Percentiles rank a stretch among this genome's conserved stretches.
Evolutionary conservation across 2,113 vertebrate species (phyloP).

Genomic region (Columba livia): DNA sequence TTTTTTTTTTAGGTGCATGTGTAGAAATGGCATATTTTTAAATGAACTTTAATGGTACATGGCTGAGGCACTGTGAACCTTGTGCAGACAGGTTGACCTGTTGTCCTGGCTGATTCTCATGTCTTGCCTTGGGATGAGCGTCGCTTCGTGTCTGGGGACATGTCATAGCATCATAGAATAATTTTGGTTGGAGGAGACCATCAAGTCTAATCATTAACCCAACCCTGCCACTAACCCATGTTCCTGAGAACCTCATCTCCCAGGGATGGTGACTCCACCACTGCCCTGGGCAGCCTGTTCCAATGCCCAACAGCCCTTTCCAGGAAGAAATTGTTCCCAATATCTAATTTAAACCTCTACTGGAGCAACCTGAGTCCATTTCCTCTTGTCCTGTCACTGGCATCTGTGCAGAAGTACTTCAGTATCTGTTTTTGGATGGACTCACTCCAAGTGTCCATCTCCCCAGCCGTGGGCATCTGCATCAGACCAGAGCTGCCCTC

Average conservation of each 20-base stretch:
- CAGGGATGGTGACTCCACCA: no score
- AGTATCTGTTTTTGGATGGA: neutral
- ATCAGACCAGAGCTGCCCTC: neutral
- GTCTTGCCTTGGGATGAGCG: neutral
- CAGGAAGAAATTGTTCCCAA: no score
- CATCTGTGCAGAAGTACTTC: neutral
- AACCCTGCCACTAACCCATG: no score
- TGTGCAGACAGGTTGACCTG: neutral
- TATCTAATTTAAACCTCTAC: no score
- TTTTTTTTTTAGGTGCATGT: neutral
- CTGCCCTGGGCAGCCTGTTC: no score
- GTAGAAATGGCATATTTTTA: neutral
- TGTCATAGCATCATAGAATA: no score
- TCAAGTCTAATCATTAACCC: no score
- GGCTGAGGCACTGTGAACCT: neutral
- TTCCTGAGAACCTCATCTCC: no score
- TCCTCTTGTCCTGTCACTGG: no score
- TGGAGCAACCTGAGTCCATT: no score
- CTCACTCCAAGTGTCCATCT: neutral
- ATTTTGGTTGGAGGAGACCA: no score
- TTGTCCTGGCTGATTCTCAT: fast-evolving
- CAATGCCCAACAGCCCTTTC: no score
- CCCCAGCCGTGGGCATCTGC: neutral
- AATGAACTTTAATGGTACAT: neutral
- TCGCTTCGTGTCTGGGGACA: fast-evolving